Percentiles rank a stretch among this genome's conserved stretches.
Evolutionary conservation across 2,797 vertebrate species (phyloP).

Genomic region (Sternotherus odoratus): DNA sequence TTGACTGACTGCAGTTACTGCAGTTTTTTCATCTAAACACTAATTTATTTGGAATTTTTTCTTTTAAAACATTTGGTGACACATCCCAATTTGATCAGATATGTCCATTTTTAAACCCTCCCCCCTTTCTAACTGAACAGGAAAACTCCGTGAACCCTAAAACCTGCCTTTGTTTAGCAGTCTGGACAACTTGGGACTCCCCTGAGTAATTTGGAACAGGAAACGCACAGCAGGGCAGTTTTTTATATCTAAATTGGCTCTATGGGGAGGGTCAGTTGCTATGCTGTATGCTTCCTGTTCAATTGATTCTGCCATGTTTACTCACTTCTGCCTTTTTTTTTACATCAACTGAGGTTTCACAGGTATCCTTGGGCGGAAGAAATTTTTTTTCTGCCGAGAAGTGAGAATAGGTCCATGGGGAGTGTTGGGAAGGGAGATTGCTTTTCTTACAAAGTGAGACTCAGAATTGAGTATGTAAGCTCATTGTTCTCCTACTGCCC

Average conservation of each 20-base stretch:
- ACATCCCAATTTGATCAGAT: neutral
- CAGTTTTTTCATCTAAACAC: neutral
- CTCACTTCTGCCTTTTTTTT: neutral
- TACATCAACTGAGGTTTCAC: neutral
- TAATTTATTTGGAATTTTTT: neutral
- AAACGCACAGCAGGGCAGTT: neutral
- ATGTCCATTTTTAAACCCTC: constrained; percentile 26
- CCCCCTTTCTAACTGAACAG: neutral
- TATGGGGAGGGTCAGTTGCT: neutral
- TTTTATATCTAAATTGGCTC: neutral
- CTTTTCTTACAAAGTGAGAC: neutral
- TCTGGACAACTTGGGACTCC: constrained; percentile 10
- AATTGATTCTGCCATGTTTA: neutral
- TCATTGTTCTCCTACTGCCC: neutral
- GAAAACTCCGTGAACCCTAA: neutral
- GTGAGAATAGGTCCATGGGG: neutral
- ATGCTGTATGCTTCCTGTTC: neutral
- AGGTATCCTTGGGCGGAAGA: neutral
- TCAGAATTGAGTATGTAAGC: neutral
- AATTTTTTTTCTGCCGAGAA: neutral
- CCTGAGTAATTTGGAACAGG: neutral
- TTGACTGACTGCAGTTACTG: neutral
- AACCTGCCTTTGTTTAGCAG: neutral
- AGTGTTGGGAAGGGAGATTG: neutral
- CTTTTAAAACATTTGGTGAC: constrained; percentile 9